Percentiles rank a stretch among this genome's conserved stretches.
Conservation (phyloP, 2,113 vertebrate genomes). For the Tympanuchus pallidicinctus region DNA sequence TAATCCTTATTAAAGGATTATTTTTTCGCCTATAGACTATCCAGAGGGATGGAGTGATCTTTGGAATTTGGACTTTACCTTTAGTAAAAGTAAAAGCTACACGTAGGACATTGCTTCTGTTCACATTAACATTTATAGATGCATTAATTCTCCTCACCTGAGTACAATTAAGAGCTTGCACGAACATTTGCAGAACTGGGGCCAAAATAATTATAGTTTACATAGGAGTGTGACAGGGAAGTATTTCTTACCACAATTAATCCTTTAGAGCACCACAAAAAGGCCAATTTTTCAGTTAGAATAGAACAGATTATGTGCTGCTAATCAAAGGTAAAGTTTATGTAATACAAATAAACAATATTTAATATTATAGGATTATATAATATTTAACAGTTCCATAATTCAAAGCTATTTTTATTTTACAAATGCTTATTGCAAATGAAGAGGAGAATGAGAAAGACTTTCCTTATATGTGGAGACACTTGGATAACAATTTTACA, state of each 20-base stretch:
- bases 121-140: not conserved
- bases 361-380: constrained; percentile 6
- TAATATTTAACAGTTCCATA: constrained; percentile 18
- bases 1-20: not conserved
- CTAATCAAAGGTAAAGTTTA: constrained; percentile 40
- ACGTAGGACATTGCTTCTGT: not conserved
- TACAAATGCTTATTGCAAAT: not conserved
- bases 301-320: constrained; percentile 13
- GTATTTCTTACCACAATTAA: constrained; percentile 31
- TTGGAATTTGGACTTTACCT: not conserved
- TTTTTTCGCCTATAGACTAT: not conserved
- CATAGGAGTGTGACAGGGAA: constrained; percentile 5
- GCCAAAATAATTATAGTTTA: constrained; percentile 55
- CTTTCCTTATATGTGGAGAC: not conserved
- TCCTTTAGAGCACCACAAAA: not conserved
- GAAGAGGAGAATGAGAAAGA: not conserved
- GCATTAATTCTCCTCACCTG: constrained; percentile 24
- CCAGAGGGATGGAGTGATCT: not conserved
- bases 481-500: constrained; percentile 61
- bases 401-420: constrained; percentile 32
- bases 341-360: not conserved
- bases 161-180: not conserved
- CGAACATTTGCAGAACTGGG: not conserved
- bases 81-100: not conserved
- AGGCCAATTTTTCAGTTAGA: not conserved